These are phyloP conservation scores for Lophius americanus DNA, from an alignment of 2,797 vertebrate genomes.

Conservation along the genomic window DNA sequence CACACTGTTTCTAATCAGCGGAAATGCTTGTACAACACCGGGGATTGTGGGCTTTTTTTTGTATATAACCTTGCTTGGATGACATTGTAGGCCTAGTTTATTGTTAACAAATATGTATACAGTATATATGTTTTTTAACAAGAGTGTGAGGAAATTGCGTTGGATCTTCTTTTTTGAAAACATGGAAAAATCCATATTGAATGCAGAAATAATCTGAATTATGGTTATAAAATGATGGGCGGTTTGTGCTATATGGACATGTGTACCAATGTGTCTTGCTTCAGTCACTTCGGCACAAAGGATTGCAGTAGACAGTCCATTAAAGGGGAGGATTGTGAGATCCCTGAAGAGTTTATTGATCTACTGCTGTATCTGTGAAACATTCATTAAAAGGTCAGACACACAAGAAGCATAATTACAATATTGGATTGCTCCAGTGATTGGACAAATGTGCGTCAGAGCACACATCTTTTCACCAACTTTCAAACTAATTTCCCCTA, in stretches of 20 bases:
- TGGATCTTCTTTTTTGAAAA: too few species aligned
- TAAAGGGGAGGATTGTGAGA: conserved; percentile 22
- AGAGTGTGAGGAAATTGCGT: too few species aligned
- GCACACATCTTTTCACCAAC: conserved; percentile 23
- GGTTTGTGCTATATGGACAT: background rate
- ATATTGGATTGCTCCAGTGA: conserved; percentile 51
- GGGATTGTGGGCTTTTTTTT: too few species aligned
- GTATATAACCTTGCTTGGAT: too few species aligned
- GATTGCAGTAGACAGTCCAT: conserved; percentile 8
- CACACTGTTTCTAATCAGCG: too few species aligned
- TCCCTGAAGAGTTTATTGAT: conserved; percentile 49
- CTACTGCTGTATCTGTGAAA: conserved; percentile 36
- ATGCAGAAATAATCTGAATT: too few species aligned
- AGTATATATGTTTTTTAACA: too few species aligned
- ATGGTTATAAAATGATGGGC: background rate
- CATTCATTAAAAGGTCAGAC: conserved; percentile 41
- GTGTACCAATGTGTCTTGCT: too few species aligned
- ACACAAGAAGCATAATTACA: conserved; percentile 46
- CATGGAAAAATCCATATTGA: too few species aligned
- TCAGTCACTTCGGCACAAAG: background rate
- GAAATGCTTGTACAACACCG: too few species aligned
- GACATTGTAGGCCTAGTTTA: too few species aligned
- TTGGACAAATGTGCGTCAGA: conserved; percentile 25
- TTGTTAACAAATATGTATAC: too few species aligned
- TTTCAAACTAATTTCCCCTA: conserved; percentile 28